These are phyloP conservation scores for Alviniconcha marisindica DNA, from an alignment of 1,140 invertebrate species.

Conservation along the genomic window DNA sequence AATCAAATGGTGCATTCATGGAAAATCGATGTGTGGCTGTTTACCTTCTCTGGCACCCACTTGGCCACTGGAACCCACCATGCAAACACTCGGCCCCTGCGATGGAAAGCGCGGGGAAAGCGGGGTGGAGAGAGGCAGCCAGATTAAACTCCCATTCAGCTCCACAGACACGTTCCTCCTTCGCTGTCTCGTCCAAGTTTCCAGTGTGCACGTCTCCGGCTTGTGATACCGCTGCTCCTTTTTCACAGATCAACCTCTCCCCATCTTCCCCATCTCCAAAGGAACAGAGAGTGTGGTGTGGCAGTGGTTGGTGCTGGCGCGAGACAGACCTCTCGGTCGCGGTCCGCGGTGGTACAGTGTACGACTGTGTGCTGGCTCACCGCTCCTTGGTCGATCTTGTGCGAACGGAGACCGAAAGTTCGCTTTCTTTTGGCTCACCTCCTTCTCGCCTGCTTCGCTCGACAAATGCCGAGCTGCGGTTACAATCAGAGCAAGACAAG, in stretches of 20 bases:
- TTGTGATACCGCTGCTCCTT: not conserved
- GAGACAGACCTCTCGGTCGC: not conserved
- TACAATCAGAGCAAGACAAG: not conserved
- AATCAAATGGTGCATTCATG: conserved; percentile 38
- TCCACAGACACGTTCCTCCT: not conserved
- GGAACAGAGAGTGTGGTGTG: not conserved
- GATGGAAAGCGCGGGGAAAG: not conserved
- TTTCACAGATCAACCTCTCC: not conserved
- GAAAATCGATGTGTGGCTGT: conserved; percentile 29
- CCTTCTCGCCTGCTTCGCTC: not conserved
- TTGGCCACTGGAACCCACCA: conserved; percentile 3
- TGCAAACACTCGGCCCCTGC: conserved; percentile 2
- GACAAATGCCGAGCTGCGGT: not conserved
- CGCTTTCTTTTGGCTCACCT: not conserved
- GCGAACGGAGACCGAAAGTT: not conserved
- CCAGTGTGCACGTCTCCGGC: not conserved
- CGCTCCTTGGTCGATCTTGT: too few species aligned
- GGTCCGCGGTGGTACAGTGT: too few species aligned
- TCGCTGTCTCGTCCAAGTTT: not conserved
- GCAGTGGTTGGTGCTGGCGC: not conserved
- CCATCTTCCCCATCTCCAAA: too few species aligned
- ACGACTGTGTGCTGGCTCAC: not conserved
- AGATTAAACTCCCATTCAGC: conserved; percentile 16
- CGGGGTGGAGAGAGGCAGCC: not conserved
- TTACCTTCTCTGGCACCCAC: conserved; percentile 18